Conservation (phyloP, 2,888 invertebrate species). For the Malthinus seriepunctatus region DNA sequence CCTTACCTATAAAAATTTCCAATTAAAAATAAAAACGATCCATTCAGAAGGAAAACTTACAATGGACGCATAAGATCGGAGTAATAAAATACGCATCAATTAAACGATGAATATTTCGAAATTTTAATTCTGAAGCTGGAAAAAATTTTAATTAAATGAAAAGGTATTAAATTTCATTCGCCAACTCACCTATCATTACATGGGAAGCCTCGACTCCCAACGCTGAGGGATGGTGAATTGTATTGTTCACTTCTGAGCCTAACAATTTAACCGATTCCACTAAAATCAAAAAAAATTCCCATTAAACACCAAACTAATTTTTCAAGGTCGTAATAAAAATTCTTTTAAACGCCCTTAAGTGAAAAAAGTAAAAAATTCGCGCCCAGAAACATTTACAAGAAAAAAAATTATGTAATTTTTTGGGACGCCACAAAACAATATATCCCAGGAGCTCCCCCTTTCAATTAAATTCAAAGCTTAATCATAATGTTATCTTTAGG, state of each 20-base stretch:
- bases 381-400: no score
- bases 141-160: neutral
- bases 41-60: conserved; percentile 53
- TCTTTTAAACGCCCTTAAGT: no score
- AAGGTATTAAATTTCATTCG: neutral
- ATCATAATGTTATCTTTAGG: no score
- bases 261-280: conserved; percentile 51
- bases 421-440: no score
- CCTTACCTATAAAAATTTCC: conserved; percentile 57
- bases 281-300: conserved; percentile 34
- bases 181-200: conserved; percentile 28
- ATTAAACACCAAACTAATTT: no score
- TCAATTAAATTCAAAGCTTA: no score
- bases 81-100: conserved; percentile 58
- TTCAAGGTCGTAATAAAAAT: no score
- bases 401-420: no score
- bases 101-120: conserved; percentile 51
- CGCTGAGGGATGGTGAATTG: conserved; percentile 52
- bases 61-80: conserved; percentile 60
- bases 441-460: neutral
- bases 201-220: conserved; percentile 46
- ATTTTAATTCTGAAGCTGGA: conserved; percentile 23
- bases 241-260: conserved; percentile 51
- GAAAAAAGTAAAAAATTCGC: no score
- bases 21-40: conserved; percentile 6